These are phyloP conservation scores for Chionomys nivalis DNA, from an alignment of 2,113 vertebrate species.

Conservation along the genomic window DNA sequence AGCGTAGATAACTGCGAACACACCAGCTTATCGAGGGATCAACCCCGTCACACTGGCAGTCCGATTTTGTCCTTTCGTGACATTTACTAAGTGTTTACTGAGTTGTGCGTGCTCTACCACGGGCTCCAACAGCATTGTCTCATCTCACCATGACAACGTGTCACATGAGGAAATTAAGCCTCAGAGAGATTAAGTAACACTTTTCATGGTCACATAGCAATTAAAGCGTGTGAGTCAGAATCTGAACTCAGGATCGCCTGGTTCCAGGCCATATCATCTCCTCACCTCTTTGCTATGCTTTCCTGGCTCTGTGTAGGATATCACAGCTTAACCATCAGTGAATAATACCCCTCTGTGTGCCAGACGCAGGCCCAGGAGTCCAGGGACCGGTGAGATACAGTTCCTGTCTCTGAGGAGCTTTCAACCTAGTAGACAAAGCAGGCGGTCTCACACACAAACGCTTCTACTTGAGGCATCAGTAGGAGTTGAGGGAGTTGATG, in stretches of 20 bases:
- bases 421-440: neutral
- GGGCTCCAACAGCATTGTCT: conserved; percentile 36
- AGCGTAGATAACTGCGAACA: conserved; percentile 10
- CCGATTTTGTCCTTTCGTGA: neutral
- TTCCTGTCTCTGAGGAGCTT: conserved; percentile 12
- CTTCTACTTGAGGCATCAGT: neutral
- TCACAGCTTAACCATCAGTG: neutral
- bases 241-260: conserved; percentile 65
- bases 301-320: conserved; percentile 20
- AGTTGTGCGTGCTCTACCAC: conserved; percentile 27
- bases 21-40: neutral
- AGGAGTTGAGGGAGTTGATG: neutral
- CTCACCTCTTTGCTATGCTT: conserved; percentile 55
- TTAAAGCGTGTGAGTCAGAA: conserved; percentile 67
- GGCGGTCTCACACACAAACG: neutral
- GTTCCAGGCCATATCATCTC: conserved; percentile 33
- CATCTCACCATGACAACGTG: conserved; percentile 39
- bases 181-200: conserved; percentile 60
- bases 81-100: conserved; percentile 61
- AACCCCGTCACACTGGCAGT: neutral
- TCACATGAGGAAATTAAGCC: conserved; percentile 40
- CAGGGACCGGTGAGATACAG: neutral
- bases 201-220: conserved; percentile 48
- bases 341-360: neutral
- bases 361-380: neutral